A percentile compares a stretch with the other conserved stretches of the same genome.
Conservation (phyloP, 2,113 vertebrate genomes). For the Cathartes aura region DNA sequence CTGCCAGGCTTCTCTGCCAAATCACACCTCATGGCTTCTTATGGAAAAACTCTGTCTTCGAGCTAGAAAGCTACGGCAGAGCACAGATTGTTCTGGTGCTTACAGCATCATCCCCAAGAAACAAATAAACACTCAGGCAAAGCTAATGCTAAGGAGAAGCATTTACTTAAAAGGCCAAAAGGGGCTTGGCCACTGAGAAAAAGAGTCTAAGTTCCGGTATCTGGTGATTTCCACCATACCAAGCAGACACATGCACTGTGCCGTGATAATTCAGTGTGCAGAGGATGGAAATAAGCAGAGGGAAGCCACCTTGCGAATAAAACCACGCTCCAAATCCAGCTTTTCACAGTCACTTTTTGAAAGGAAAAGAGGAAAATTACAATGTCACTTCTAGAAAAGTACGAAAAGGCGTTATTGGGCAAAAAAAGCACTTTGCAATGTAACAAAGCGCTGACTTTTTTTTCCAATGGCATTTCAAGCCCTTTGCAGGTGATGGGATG, state of each 20-base stretch:
- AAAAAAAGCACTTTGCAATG: background rate
- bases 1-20: constrained; percentile 24
- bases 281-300: background rate
- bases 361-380: background rate
- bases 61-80: background rate
- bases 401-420: background rate
- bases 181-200: background rate
- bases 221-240: background rate
- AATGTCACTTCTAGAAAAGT: background rate
- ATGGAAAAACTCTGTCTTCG: background rate
- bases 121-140: background rate
- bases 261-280: background rate
- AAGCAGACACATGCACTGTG: background rate
- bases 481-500: background rate
- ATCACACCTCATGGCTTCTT: background rate
- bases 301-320: background rate
- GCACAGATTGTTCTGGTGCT: background rate
- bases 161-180: constrained; percentile 1
- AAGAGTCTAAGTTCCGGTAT: rapidly evolving
- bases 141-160: background rate
- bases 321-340: background rate
- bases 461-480: background rate
- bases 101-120: background rate
- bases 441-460: background rate
- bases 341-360: background rate